These are phyloP conservation scores for Campoletis sonorensis DNA, from an alignment of 1,140 invertebrate genomes.

Conservation along the genomic window DNA sequence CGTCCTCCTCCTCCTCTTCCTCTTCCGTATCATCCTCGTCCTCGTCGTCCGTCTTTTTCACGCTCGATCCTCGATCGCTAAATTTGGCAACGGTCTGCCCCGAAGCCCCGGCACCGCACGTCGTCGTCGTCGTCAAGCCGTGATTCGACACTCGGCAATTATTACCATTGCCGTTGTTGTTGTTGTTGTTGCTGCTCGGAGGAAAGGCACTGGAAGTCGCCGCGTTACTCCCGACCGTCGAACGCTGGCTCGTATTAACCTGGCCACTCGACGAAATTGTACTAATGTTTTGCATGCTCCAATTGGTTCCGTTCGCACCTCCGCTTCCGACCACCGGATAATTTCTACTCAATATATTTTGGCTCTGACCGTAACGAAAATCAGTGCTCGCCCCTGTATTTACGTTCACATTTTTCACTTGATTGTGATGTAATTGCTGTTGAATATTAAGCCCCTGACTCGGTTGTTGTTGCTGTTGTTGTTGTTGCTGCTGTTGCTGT, in stretches of 20 bases:
- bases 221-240: slow-evolving; percentile 3
- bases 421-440: slow-evolving; percentile 74
- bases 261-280: slow-evolving; percentile 30
- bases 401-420: slow-evolving; percentile 71
- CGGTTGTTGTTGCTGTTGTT: slow-evolving; percentile 57
- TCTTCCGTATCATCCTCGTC: neutral
- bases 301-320: slow-evolving; percentile 67
- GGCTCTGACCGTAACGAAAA: slow-evolving; percentile 75
- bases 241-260: slow-evolving; percentile 35
- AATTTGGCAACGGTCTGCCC: neutral
- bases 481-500: slow-evolving; percentile 50
- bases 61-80: neutral
- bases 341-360: slow-evolving; percentile 75
- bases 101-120: neutral
- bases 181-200: neutral
- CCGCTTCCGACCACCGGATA: slow-evolving; percentile 51
- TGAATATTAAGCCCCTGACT: slow-evolving; percentile 70
- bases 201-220: slow-evolving; percentile 2
- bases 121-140: slow-evolving; percentile 54
- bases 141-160: slow-evolving; percentile 54
- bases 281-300: slow-evolving; percentile 60
- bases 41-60: neutral
- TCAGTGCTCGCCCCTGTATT: slow-evolving; percentile 72
- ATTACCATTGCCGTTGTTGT: neutral
- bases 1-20: neutral